Conservation (phyloP, 2,888 invertebrate genomes). For the Heliothis peltigera region DNA sequence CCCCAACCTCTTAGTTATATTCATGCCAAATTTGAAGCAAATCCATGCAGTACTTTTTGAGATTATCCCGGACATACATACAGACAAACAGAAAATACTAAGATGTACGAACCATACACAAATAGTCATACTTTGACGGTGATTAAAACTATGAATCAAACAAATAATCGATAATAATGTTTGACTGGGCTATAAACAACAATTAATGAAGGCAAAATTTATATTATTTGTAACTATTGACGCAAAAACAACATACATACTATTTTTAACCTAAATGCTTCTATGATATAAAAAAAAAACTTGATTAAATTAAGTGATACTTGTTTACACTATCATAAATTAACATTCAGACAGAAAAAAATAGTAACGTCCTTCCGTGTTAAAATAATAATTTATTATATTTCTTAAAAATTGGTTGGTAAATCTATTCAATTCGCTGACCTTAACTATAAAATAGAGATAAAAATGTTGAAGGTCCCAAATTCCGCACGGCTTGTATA, state of each 20-base stretch:
- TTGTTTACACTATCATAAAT: conserved; percentile 4
- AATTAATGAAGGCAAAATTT: neutral
- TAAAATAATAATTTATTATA: neutral
- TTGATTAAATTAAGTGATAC: neutral
- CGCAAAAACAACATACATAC: too few relatives aligned
- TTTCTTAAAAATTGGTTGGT: neutral
- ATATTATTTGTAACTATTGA: neutral
- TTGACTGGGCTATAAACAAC: neutral
- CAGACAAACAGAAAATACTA: too few relatives aligned
- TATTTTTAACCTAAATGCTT: neutral
- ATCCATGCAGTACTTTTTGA: too few relatives aligned
- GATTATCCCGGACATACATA: too few relatives aligned
- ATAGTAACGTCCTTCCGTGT: neutral
- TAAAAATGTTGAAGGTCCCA: conserved; percentile 21
- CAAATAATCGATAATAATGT: too few relatives aligned
- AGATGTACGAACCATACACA: too few relatives aligned
- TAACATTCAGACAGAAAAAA: neutral
- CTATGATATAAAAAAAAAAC: neutral
- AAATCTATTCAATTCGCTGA: neutral
- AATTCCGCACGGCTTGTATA: neutral
- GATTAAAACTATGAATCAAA: too few relatives aligned
- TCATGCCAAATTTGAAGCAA: too few relatives aligned
- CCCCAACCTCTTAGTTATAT: too few relatives aligned
- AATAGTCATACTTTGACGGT: too few relatives aligned
- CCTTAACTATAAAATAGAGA: neutral